These are phyloP conservation scores for Psix sp. DNA, from an alignment of 1,140 invertebrate genomes.

Conservation along the genomic window DNA sequence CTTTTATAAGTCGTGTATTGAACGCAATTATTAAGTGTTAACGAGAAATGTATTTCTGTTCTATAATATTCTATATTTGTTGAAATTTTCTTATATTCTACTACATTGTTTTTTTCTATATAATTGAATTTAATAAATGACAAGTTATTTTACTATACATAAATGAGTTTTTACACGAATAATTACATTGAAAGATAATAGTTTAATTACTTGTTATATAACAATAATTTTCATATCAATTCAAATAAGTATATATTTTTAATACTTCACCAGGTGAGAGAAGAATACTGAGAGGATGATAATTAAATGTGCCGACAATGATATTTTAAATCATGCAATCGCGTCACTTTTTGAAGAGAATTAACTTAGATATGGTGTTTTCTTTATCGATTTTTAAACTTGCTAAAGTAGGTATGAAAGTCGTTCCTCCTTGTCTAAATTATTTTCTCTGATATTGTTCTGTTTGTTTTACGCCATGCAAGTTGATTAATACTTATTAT, in stretches of 20 bases:
- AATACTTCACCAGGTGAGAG: constrained; percentile 22
- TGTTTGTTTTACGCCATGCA: background rate
- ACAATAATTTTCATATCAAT: no score
- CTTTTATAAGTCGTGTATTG: no score
- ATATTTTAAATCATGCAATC: constrained; percentile 5
- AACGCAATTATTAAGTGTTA: no score
- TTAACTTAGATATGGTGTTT: constrained; percentile 21
- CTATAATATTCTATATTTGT: no score
- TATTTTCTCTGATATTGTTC: background rate
- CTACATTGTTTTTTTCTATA: no score
- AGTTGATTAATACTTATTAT: background rate
- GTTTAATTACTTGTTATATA: no score
- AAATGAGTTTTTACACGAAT: no score
- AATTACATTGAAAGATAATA: no score
- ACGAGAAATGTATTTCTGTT: no score
- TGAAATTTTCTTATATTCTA: no score
- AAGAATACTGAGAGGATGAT: constrained; percentile 17
- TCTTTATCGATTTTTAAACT: constrained; percentile 29
- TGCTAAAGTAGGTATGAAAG: constrained; percentile 32
- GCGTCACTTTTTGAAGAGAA: constrained; percentile 7
- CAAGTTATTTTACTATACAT: no score
- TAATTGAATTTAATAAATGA: no score
- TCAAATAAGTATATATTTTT: constrained; percentile 5
- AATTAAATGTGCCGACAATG: constrained; percentile 5
- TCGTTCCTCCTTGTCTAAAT: background rate